These are phyloP conservation scores for Phragmatobia fuliginosa DNA, from an alignment of 2,888 invertebrate species.

Conservation along the genomic window DNA sequence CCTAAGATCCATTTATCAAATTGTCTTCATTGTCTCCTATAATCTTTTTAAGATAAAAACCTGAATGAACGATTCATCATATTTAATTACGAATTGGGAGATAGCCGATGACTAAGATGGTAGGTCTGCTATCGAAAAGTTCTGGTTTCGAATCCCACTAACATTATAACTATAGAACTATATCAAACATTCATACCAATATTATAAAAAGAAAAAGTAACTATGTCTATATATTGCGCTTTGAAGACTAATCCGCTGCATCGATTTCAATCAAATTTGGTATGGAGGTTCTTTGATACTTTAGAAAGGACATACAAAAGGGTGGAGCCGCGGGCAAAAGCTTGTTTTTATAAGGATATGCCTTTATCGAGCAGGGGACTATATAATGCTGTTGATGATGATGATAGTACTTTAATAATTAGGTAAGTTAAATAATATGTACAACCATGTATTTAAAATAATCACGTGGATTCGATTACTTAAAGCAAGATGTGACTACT, in stretches of 20 bases:
- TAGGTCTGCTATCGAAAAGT: background rate
- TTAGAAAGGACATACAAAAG: too few species aligned
- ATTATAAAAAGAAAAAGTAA: too few species aligned
- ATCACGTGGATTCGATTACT: background rate
- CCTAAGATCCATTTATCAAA: constrained; percentile 15
- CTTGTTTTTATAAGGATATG: too few species aligned
- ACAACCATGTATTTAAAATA: background rate
- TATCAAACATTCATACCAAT: too few species aligned
- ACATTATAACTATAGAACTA: background rate
- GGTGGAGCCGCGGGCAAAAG: too few species aligned
- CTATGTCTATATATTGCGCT: too few species aligned
- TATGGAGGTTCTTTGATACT: too few species aligned
- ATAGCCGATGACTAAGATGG: background rate
- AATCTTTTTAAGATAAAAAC: constrained; percentile 35
- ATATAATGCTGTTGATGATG: background rate
- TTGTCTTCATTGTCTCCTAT: background rate
- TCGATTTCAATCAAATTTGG: too few species aligned
- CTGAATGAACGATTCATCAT: constrained; percentile 10
- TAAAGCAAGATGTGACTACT: too few species aligned
- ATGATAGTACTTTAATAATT: background rate
- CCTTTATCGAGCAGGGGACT: too few species aligned
- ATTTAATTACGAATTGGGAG: background rate
- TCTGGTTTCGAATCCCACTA: background rate
- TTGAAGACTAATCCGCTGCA: too few species aligned
- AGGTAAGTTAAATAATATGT: too few species aligned